A percentile compares a stretch with the other conserved stretches of the same genome.
phyloP scores from a whole-genome alignment of 1,140 invertebrate species.

The Achroia grisella region DNA sequence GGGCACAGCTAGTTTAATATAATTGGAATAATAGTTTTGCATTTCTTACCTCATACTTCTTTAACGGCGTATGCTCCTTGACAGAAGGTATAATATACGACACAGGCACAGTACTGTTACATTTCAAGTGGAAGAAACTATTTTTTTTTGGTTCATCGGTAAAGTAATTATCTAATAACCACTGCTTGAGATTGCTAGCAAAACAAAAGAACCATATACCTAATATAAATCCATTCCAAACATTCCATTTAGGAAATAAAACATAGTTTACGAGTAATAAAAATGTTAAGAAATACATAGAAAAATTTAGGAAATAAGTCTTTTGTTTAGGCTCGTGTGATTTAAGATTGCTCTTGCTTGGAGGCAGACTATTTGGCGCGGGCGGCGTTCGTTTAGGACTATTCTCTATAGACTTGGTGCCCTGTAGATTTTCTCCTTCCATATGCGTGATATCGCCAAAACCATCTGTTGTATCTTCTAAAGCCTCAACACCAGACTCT shows the following conservation, averaged over 20 bases:
- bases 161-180: constrained; percentile 55
- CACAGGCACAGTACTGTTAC: constrained; percentile 27
- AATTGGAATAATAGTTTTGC: background rate
- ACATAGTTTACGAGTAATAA: constrained; percentile 46
- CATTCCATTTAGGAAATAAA: constrained; percentile 49
- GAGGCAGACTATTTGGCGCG: constrained; percentile 34
- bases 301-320: constrained; percentile 44
- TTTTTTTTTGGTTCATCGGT: constrained; percentile 36
- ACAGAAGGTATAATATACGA: constrained; percentile 58
- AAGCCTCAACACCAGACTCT: constrained; percentile 68
- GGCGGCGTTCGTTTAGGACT: constrained; percentile 12
- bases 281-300: constrained; percentile 58
- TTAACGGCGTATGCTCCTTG: constrained; percentile 62
- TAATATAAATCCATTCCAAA: constrained; percentile 66
- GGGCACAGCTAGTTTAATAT: too few relatives aligned
- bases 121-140: constrained; percentile 36
- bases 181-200: constrained; percentile 45
- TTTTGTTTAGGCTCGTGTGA: constrained; percentile 24
- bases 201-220: constrained; percentile 62
- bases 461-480: constrained; percentile 60
- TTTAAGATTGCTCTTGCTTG: constrained; percentile 39
- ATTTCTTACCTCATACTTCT: constrained; percentile 72
- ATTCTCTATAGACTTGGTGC: constrained; percentile 3
- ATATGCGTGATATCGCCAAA: constrained; percentile 36
- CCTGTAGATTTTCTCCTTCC: constrained; percentile 17